Evolutionary conservation across 2,113 vertebrate genomes (phyloP).

Genomic region (Pleuronectes platessa): DNA sequence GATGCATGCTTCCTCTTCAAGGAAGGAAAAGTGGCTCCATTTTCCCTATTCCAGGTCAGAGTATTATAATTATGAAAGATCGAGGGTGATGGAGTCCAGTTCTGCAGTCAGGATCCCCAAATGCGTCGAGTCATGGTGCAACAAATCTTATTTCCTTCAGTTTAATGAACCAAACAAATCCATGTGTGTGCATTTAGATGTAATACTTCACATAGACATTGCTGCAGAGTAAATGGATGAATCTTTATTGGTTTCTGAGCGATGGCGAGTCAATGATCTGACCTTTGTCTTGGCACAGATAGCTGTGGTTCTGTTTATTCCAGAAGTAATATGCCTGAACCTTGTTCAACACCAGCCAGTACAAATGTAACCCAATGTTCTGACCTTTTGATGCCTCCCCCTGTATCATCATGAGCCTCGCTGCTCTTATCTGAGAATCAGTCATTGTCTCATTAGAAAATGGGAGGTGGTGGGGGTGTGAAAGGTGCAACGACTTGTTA

Average conservation of each 20-base stretch:
- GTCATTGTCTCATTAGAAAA: conserved; percentile 11
- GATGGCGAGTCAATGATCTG: background rate
- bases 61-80: too few relatives aligned
- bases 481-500: conserved; percentile 39
- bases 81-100: too few relatives aligned
- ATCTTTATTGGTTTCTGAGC: background rate
- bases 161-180: too few relatives aligned
- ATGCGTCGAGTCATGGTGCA: too few relatives aligned
- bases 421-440: conserved; percentile 1
- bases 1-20: too few relatives aligned
- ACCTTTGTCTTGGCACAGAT: background rate
- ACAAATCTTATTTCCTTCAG: too few relatives aligned
- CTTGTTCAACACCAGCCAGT: conserved; percentile 1
- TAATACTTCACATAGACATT: background rate
- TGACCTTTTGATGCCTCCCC: conserved; percentile 2
- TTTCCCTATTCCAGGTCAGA: too few relatives aligned
- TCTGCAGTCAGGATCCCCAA: too few relatives aligned
- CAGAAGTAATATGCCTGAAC: conserved; percentile 6
- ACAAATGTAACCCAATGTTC: background rate
- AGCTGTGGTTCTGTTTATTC: background rate
- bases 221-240: background rate
- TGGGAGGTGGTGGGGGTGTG: background rate
- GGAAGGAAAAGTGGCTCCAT: too few relatives aligned
- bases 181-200: background rate
- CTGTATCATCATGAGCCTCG: background rate